phyloP scores from a whole-genome alignment of 2,888 invertebrate species.

The Dryomyza anilis region DNA sequence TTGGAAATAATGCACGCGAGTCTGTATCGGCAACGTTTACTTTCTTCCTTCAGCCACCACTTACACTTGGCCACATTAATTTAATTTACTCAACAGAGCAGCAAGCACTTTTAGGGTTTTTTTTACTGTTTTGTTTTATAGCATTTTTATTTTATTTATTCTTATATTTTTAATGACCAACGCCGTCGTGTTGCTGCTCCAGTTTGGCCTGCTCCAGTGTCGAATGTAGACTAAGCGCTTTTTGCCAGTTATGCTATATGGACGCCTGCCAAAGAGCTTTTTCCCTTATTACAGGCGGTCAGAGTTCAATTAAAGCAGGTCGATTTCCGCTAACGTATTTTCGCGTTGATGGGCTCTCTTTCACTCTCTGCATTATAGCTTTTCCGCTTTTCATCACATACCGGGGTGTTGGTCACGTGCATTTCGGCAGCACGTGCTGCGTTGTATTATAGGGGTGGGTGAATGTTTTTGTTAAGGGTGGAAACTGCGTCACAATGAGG shows the following conservation, averaged over 20 bases:
- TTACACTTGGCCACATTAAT: background rate
- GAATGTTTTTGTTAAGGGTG: background rate
- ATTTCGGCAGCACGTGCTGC: background rate
- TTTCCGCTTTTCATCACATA: too few relatives aligned
- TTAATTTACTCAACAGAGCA: too few relatives aligned
- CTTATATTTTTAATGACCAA: too few relatives aligned
- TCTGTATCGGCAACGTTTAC: background rate
- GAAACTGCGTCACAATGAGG: background rate
- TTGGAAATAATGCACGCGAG: background rate
- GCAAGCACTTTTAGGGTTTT: background rate
- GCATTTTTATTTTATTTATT: too few relatives aligned
- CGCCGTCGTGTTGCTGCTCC: background rate
- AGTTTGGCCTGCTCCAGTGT: background rate
- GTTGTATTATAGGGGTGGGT: too few relatives aligned
- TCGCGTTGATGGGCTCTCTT: background rate
- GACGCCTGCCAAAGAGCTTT: slow-evolving; percentile 5
- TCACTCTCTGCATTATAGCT: background rate
- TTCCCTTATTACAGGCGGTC: background rate
- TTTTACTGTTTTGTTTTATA: background rate
- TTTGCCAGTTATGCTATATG: background rate
- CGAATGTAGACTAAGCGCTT: slow-evolving; percentile 15
- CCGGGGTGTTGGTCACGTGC: slow-evolving; percentile 7
- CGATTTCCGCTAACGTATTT: background rate
- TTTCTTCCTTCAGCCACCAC: background rate
- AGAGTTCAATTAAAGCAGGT: slow-evolving; percentile 1